Percentiles rank a stretch among this genome's conserved stretches.
Conservation (phyloP, 2,113 vertebrate genomes). For the Centropristis striata region DNA sequence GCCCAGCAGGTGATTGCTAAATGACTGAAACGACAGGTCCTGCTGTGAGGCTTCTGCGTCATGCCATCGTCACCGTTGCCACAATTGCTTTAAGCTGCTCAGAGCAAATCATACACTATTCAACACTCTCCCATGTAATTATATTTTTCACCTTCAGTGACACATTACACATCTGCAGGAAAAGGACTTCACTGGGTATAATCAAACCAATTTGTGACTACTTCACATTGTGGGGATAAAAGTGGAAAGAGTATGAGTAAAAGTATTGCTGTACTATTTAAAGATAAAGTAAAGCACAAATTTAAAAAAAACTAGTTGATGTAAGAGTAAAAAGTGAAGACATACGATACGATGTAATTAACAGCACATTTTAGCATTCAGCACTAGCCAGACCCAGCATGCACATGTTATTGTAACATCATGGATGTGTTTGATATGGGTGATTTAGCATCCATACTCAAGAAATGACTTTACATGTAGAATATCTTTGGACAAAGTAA, state of each 20-base stretch:
- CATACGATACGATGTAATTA: no score
- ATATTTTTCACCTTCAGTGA: background rate
- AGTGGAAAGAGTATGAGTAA: no score
- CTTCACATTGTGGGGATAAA: background rate
- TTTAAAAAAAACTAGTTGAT: no score
- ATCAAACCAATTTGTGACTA: background rate
- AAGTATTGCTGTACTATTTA: no score
- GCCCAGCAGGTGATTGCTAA: slow-evolving; percentile 54
- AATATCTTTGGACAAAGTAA: background rate
- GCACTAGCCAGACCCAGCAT: no score
- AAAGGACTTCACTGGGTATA: background rate
- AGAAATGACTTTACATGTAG: no score
- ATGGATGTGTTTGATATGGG: no score
- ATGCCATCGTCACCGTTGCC: slow-evolving; percentile 5
- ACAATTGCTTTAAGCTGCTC: slow-evolving; percentile 2
- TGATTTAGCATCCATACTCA: no score
- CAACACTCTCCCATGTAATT: background rate
- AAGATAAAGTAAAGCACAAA: no score
- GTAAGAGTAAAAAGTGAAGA: no score
- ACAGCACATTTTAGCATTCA: no score
- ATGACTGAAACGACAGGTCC: slow-evolving; percentile 33
- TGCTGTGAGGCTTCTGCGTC: slow-evolving; percentile 57
- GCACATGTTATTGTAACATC: no score
- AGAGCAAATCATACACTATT: background rate
- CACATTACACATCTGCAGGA: background rate